These are phyloP conservation scores for Platysternon megacephalum DNA, from an alignment of 2,113 vertebrate species.

Conservation along the genomic window DNA sequence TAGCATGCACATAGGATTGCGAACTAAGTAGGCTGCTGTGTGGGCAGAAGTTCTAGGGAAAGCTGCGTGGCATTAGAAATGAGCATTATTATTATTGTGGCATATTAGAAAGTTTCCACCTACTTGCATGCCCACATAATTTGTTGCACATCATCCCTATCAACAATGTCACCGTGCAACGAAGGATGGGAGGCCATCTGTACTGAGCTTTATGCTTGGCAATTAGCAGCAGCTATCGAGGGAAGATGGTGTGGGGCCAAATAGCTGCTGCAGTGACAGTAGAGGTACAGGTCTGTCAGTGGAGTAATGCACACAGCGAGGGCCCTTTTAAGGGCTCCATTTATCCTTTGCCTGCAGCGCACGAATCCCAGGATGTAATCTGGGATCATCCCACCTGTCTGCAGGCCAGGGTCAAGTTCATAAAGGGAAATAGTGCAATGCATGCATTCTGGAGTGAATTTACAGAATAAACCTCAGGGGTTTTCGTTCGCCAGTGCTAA, in stretches of 20 bases:
- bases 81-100: conserved; percentile 76
- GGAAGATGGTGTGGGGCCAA: conserved; percentile 5
- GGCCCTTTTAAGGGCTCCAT: not conserved
- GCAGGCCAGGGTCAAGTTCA: not conserved
- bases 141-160: conserved; percentile 15
- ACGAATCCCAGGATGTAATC: not conserved
- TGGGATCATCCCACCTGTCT: not conserved
- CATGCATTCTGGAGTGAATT: not conserved
- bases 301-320: not conserved
- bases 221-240: conserved; percentile 15
- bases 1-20: conserved; percentile 72
- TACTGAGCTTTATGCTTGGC: not conserved
- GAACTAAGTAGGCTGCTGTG: conserved; percentile 79
- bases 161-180: conserved; percentile 6
- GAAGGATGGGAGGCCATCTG: conserved; percentile 53
- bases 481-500: not conserved
- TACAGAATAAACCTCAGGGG: not conserved
- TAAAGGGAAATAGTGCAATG: not conserved
- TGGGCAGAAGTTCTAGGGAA: conserved; percentile 77
- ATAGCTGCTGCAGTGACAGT: not conserved
- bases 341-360: not conserved
- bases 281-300: not conserved
- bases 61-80: conserved; percentile 72
- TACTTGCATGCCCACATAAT: conserved; percentile 66
- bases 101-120: conserved; percentile 78